phyloP scores from a whole-genome alignment of 2,888 invertebrate species.

The Odontocerum albicorne region DNA sequence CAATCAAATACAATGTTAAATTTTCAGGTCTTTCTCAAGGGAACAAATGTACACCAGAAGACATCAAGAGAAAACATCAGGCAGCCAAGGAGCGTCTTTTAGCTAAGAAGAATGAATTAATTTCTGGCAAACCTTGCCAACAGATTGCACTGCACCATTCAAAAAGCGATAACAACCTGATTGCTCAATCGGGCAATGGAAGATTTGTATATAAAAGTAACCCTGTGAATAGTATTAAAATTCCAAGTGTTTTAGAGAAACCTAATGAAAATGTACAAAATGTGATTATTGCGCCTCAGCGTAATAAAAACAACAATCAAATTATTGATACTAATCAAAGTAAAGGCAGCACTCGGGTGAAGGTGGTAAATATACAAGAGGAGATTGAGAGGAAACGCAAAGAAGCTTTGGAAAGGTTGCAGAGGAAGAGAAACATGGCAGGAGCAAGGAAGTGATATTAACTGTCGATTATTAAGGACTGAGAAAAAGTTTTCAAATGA shows the following conservation, averaged over 20 bases:
- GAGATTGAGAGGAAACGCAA: conserved; percentile 54
- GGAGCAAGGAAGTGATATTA: too few relatives aligned
- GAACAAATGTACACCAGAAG: conserved; percentile 56
- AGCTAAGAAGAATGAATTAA: conserved; percentile 42
- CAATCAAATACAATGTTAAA: background rate
- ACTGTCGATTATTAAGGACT: too few relatives aligned
- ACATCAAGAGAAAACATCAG: conserved; percentile 63
- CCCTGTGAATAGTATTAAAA: background rate
- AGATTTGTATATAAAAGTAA: too few relatives aligned
- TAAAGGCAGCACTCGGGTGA: background rate
- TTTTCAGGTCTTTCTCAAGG: conserved; percentile 20
- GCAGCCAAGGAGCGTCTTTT: conserved; percentile 62
- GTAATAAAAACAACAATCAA: conserved; percentile 6
- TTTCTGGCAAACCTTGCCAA: conserved; percentile 1
- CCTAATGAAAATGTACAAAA: background rate
- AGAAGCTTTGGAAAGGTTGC: conserved; percentile 52
- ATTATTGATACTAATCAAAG: background rate
- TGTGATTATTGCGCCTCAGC: background rate
- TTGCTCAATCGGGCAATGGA: too few relatives aligned
- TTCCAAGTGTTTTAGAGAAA: background rate
- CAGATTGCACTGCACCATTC: background rate
- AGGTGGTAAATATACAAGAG: conserved; percentile 25
- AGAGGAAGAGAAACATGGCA: conserved; percentile 12
- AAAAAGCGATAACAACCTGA: background rate
- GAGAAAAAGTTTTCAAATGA: too few relatives aligned